Conservation (phyloP, 2,888 invertebrate species). For the Ophion slaviceki region DNA sequence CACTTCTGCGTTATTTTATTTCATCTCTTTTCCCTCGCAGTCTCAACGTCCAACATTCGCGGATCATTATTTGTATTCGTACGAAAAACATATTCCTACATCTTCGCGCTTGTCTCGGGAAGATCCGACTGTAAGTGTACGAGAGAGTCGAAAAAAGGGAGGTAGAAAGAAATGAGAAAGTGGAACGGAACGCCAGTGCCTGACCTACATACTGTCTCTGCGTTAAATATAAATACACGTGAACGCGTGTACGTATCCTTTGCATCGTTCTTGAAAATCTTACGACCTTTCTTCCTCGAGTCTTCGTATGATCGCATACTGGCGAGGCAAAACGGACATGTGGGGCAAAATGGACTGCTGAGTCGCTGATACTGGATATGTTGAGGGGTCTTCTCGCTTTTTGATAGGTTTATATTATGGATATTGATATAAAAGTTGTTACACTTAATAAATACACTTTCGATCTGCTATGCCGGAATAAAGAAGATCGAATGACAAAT, state of each 20-base stretch:
- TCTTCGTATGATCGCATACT: not conserved
- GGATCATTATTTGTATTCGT: no score
- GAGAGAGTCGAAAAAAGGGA: conserved; percentile 4
- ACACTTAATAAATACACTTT: not conserved
- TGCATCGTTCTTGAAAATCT: conserved; percentile 30
- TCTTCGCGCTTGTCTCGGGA: not conserved
- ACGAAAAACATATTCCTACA: no score
- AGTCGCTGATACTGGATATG: not conserved
- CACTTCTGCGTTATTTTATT: no score
- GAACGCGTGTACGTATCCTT: not conserved
- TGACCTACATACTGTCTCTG: conserved; percentile 73
- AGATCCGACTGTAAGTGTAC: conserved; percentile 26
- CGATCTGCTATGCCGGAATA: conserved; percentile 6
- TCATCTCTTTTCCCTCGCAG: no score
- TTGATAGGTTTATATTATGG: no score
- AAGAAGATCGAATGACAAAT: not conserved
- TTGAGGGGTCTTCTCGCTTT: conserved; percentile 13
- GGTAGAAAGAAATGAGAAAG: conserved; percentile 77
- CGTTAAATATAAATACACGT: conserved; percentile 9
- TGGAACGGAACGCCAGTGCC: conserved; percentile 72
- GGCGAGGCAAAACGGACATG: not conserved
- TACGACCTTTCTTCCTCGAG: conserved; percentile 11
- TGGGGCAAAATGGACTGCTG: conserved; percentile 31
- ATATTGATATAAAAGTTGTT: no score
- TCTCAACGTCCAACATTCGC: no score